These are phyloP conservation scores for Podilymbus podiceps DNA, from an alignment of 2,113 vertebrate species.

Conservation along the genomic window DNA sequence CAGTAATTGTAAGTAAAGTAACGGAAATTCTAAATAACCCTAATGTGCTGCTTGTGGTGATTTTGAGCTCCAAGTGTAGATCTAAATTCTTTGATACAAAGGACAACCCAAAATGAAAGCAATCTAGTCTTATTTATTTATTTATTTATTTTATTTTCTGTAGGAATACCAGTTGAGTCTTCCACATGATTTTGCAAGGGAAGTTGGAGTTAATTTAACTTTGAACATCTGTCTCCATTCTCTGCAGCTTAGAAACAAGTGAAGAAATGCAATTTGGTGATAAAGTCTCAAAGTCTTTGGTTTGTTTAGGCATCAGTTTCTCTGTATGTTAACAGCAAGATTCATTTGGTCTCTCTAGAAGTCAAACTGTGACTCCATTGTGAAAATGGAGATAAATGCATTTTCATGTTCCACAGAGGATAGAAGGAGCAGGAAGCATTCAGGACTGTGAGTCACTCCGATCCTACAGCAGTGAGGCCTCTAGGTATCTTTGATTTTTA, in stretches of 20 bases:
- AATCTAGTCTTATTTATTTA: not conserved
- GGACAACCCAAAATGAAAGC: not conserved
- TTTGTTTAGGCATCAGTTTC: not conserved
- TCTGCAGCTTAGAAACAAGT: not conserved
- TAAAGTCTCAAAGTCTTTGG: not conserved
- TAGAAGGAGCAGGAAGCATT: not conserved
- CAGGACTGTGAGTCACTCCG: not conserved
- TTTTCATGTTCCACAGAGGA: not conserved
- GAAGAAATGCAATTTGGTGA: not conserved
- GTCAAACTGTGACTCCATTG: not conserved
- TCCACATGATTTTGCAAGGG: not conserved
- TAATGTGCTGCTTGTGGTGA: not conserved
- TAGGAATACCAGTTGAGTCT: not conserved
- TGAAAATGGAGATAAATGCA: not conserved
- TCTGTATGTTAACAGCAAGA: not conserved
- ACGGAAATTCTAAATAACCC: not conserved
- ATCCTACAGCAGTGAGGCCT: not conserved
- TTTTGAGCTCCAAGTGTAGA: not conserved
- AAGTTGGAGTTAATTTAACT: not conserved
- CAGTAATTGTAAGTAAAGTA: not conserved
- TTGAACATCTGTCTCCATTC: not conserved
- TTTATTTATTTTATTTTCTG: not conserved
- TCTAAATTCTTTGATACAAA: not conserved
- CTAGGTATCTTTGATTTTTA: not conserved
- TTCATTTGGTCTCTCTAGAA: not conserved